Evolutionary conservation across 2,888 invertebrate genomes (phyloP).

Genomic region (Drosophila multiciliata): DNA sequence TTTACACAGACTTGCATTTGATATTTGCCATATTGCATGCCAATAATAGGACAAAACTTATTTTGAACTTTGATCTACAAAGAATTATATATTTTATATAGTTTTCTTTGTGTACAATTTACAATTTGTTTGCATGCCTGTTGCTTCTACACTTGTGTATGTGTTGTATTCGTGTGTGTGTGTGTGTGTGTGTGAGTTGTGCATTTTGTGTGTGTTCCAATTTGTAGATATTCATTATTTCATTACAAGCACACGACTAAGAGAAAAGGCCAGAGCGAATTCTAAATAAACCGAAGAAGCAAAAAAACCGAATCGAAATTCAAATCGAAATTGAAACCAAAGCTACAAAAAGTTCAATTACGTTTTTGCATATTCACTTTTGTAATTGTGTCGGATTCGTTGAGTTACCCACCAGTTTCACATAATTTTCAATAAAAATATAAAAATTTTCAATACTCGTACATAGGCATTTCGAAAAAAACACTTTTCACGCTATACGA

Average conservation of each 20-base stretch:
- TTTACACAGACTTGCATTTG: not conserved
- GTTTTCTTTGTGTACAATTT: slow-evolving; percentile 17
- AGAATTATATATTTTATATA: slow-evolving; percentile 42
- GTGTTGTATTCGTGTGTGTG: not conserved
- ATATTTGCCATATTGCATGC: slow-evolving; percentile 47
- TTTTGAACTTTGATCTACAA: slow-evolving; percentile 68
- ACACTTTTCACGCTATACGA: slow-evolving; percentile 21
- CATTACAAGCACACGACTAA: slow-evolving; percentile 45
- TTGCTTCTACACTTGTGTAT: slow-evolving; percentile 1
- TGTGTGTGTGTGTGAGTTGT: not conserved
- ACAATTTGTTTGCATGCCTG: slow-evolving; percentile 34
- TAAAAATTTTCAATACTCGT: slow-evolving; percentile 3
- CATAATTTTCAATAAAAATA: slow-evolving; percentile 45
- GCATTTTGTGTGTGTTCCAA: slow-evolving; percentile 47
- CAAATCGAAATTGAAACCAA: slow-evolving; percentile 59
- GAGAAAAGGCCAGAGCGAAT: slow-evolving; percentile 21
- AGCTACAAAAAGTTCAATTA: slow-evolving; percentile 65
- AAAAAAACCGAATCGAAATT: slow-evolving; percentile 1
- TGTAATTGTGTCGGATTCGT: slow-evolving; percentile 43
- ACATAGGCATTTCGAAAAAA: slow-evolving; percentile 4
- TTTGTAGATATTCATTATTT: slow-evolving; percentile 56
- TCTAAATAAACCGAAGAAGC: not conserved
- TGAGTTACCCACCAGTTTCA: slow-evolving; percentile 43
- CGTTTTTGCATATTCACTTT: slow-evolving; percentile 48
- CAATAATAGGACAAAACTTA: slow-evolving; percentile 24